A percentile compares a stretch with the other conserved stretches of the same genome.
Evolutionary conservation across 2,888 invertebrate species (phyloP).

Genomic region (Anagyrus pseudococci): DNA sequence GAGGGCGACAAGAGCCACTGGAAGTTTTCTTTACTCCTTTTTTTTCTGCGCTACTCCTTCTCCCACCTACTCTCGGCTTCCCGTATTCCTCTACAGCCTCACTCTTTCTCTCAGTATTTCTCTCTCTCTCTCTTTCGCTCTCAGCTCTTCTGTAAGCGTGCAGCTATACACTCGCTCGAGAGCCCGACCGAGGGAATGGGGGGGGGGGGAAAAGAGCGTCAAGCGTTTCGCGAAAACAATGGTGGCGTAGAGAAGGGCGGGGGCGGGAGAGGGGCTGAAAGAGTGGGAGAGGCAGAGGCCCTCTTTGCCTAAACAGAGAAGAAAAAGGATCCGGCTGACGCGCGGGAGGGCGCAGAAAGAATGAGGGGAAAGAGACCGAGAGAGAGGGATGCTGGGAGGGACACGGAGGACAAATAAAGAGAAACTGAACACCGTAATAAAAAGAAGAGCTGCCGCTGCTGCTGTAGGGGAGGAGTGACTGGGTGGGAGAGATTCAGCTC

Average conservation of each 20-base stretch:
- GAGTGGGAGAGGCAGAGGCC: too few relatives aligned
- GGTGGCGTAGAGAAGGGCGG: too few relatives aligned
- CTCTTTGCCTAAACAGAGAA: slow-evolving; percentile 17
- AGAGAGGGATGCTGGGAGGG: too few relatives aligned
- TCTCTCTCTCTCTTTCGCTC: neutral
- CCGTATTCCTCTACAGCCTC: too few relatives aligned
- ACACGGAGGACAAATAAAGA: slow-evolving; percentile 35
- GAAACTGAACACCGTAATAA: slow-evolving; percentile 36
- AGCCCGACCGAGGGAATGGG: too few relatives aligned
- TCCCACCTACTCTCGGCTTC: too few relatives aligned
- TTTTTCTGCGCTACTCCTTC: too few relatives aligned
- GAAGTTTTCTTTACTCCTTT: too few relatives aligned
- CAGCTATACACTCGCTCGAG: too few relatives aligned
- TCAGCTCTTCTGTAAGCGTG: neutral
- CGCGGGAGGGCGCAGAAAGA: neutral
- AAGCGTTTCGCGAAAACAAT: slow-evolving; percentile 26
- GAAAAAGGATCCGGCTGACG: neutral
- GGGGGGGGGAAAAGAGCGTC: too few relatives aligned
- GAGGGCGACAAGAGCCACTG: slow-evolving; percentile 25
- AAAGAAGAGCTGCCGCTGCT: slow-evolving; percentile 36
- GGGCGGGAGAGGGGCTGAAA: too few relatives aligned
- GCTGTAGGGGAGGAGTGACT: slow-evolving; percentile 20
- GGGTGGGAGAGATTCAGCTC: slow-evolving; percentile 17
- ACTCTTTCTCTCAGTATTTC: too few relatives aligned
- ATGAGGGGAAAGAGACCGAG: neutral